Evolutionary conservation across 2,113 vertebrate species (phyloP), one percentile per base, ranked within the genome.

Genomic region (Stercorarius parasiticus): DNA sequence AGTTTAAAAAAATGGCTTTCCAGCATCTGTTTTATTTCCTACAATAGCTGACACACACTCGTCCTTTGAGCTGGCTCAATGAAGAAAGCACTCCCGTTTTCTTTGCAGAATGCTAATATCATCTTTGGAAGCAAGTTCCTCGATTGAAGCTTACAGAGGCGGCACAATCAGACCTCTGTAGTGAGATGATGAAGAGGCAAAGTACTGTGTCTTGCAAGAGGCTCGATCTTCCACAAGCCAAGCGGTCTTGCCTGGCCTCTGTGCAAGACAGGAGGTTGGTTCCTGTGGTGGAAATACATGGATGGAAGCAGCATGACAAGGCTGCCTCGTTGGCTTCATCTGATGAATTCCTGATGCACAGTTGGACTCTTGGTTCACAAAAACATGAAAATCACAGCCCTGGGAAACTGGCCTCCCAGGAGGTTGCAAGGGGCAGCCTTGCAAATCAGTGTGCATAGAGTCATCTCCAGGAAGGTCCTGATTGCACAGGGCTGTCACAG

Each of bases 81-180:
- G 84, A 91, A 76, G 95, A 91, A 89, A 91, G 36, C 67, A 53
- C 30, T 90, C 80, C 34, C 6, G 2, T 82, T 79, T 91, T 87
- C 95, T 90, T 86, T 64, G 65, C 81, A 82, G 92, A 96, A 95
- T 85, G 93, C 67, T 90, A 86, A 86, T 49, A 88, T 1, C 4
- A 72, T 76, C 38, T 78, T 72, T 50, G 42, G 67, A 90, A 93
- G 67, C 14, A 58, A 86, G 47, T 55, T 83, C 14, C 56, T 92
- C 5, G 1, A 61, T 2, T 64, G 64, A 61, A 67, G 43, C 77
- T 87, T 62, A 87, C 49, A 91, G 66, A 91, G 65, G 73, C 0
- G 0, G 69, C 65, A 96, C 85, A 71, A 73, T 74, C 59, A 64
- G 26, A 45, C 38, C 67, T 80, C 77, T 90, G 38, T 87, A 73